Conservation (phyloP, 2,113 vertebrate genomes). For the Leptocoma aspasia region DNA sequence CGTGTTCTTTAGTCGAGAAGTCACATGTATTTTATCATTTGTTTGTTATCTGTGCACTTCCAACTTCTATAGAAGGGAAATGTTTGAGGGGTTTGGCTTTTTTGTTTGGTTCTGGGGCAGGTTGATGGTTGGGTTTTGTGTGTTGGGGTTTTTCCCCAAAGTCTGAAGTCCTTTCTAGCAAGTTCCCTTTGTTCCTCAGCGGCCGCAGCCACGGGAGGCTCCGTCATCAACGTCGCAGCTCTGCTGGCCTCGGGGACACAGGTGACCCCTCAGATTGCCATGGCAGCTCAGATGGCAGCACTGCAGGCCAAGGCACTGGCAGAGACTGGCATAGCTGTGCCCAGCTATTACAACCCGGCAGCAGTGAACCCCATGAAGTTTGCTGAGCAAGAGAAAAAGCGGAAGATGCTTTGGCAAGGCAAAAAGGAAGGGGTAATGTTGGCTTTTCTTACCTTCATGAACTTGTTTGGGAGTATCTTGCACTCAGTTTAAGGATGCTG, state of each 20-base stretch:
- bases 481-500: background rate
- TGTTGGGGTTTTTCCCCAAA: background rate
- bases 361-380: conserved; percentile 98
- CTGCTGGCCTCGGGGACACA: conserved; percentile 95
- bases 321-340: conserved; percentile 96
- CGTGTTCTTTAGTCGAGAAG: background rate
- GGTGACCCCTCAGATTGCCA: conserved; percentile 97
- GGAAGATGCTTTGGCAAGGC: conserved; percentile 97
- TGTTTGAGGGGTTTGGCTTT: background rate
- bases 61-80: background rate
- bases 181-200: conserved; percentile 37
- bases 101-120: background rate
- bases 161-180: background rate
- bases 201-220: conserved; percentile 80
- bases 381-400: conserved; percentile 95
- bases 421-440: conserved; percentile 93
- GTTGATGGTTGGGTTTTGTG: background rate
- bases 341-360: conserved; percentile 96
- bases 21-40: fast-evolving
- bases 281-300: conserved; percentile 98
- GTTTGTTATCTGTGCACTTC: background rate
- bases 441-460: background rate
- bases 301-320: conserved; percentile 94
- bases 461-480: background rate
- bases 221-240: conserved; percentile 92